A percentile compares a stretch with the other conserved stretches of the same genome.
Evolutionary conservation across 2,888 invertebrate genomes (phyloP).

Genomic region (Gortyna flavago): DNA sequence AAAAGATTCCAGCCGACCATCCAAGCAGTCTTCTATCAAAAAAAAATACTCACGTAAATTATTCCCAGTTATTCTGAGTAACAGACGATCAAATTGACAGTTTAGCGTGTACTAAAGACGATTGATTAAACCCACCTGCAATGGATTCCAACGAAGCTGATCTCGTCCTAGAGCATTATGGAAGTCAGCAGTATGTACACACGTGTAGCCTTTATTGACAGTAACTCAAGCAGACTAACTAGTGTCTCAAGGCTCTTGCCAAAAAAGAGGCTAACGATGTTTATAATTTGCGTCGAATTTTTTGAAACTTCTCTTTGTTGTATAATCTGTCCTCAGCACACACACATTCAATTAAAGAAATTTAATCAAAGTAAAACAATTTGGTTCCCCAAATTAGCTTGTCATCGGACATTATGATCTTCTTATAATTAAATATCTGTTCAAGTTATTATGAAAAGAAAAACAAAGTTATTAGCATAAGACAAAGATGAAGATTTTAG

Average conservation of each 20-base stretch:
- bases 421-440: slow-evolving; percentile 6
- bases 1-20: no score
- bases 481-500: not conserved
- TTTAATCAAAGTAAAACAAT: slow-evolving; percentile 16
- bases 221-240: not conserved
- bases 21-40: no score
- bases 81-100: not conserved
- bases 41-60: not conserved
- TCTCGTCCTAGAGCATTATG: not conserved
- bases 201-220: not conserved
- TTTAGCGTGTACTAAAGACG: not conserved
- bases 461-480: not conserved
- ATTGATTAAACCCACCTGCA: not conserved
- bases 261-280: not conserved
- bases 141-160: not conserved
- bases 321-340: not conserved
- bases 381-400: not conserved
- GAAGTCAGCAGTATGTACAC: not conserved
- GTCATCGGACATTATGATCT: not conserved
- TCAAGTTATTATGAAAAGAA: not conserved
- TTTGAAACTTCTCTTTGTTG: not conserved
- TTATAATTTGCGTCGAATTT: not conserved
- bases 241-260: not conserved
- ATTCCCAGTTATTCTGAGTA: not conserved
- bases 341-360: slow-evolving; percentile 8